Percentiles rank a stretch among this genome's conserved stretches.
Evolutionary conservation across 2,888 invertebrate genomes (phyloP).

Genomic region (Phengaris alcon): DNA sequence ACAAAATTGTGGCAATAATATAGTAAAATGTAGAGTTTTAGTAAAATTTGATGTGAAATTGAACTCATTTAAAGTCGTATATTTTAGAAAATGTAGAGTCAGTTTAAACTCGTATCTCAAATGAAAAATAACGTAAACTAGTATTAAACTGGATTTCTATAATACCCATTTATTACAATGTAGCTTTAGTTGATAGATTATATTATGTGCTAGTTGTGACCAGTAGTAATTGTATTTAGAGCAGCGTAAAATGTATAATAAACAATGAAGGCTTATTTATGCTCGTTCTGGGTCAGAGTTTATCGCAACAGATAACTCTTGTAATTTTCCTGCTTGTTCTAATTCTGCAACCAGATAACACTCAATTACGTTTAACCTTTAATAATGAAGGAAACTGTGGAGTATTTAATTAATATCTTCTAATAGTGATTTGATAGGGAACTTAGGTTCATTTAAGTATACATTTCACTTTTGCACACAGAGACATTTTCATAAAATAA

Average conservation of each 20-base stretch:
- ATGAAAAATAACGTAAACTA: not conserved
- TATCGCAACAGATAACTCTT: constrained; percentile 52
- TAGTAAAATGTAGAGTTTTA: no score
- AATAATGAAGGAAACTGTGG: not conserved
- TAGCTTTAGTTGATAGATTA: not conserved
- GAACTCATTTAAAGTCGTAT: no score
- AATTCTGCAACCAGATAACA: constrained; percentile 53
- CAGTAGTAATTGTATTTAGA: constrained; percentile 6
- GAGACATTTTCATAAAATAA: no score
- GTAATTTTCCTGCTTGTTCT: constrained; percentile 71
- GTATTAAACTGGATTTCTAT: not conserved
- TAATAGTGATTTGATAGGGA: not conserved
- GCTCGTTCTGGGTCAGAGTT: constrained; percentile 52
- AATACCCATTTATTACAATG: not conserved
- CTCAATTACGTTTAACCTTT: constrained; percentile 16
- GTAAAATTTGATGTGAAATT: no score
- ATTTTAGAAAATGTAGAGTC: not conserved
- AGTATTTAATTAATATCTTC: not conserved
- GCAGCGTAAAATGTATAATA: constrained; percentile 27
- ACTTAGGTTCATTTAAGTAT: no score
- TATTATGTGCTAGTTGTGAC: not conserved
- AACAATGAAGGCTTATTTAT: constrained; percentile 32
- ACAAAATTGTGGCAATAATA: no score
- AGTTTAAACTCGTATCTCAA: no score
- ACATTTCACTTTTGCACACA: no score